phyloP scores from a whole-genome alignment of 2,888 invertebrate genomes.

The Leptopilina myrica region DNA sequence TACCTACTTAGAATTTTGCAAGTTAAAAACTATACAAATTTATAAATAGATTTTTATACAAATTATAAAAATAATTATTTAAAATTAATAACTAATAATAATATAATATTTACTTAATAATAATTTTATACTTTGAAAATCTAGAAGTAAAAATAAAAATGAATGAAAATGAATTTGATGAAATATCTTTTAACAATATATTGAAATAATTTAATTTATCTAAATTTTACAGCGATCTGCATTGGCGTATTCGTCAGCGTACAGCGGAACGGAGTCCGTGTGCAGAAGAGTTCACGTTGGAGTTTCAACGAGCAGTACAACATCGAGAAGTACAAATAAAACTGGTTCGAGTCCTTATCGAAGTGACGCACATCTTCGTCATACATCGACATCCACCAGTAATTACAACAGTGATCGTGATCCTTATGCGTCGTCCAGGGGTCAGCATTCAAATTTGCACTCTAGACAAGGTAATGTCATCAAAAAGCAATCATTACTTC shows the following conservation, averaged over 20 bases:
- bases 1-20: too few relatives aligned
- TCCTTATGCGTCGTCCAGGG: constrained; percentile 71
- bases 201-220: constrained; percentile 35
- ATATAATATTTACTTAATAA: too few relatives aligned
- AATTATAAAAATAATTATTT: too few relatives aligned
- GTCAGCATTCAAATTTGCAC: constrained; percentile 66
- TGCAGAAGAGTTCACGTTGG: constrained; percentile 88
- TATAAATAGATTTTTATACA: too few relatives aligned
- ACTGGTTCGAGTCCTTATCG: constrained; percentile 95
- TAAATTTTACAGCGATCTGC: constrained; percentile 82
- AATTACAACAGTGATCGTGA: constrained; percentile 84
- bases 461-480: constrained; percentile 65
- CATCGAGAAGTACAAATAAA: constrained; percentile 95
- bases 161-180: too few relatives aligned
- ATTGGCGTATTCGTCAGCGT: constrained; percentile 89
- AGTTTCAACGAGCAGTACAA: constrained; percentile 96
- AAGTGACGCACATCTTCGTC: constrained; percentile 89
- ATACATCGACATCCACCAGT: constrained; percentile 91
- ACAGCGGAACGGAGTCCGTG: constrained; percentile 83
- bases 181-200: too few relatives aligned
- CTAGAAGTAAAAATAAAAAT: too few relatives aligned
- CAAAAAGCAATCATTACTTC: not conserved
- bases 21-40: too few relatives aligned
- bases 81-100: too few relatives aligned
- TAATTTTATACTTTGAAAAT: too few relatives aligned